Evolutionary conservation across 2,113 vertebrate species (phyloP).

Genomic region (Takifugu bimaculatus): DNA sequence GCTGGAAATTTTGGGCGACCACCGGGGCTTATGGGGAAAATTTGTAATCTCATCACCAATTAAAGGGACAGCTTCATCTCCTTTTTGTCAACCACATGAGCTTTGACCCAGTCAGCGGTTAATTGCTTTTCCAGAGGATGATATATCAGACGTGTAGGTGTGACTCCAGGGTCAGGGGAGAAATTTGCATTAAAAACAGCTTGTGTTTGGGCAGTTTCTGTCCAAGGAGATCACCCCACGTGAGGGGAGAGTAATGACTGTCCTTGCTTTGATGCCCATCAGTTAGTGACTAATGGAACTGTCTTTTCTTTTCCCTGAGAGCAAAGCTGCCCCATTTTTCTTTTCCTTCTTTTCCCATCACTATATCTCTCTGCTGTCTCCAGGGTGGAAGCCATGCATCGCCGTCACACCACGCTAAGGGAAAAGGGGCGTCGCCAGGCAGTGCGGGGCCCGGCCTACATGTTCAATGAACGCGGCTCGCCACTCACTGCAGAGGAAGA

Average conservation of each 20-base stretch:
- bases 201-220: constrained; percentile 11
- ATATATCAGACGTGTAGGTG: constrained; percentile 11
- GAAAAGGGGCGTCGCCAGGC: constrained; percentile 97
- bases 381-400: constrained; percentile 84
- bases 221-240: neutral
- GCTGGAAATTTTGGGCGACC: neutral
- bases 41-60: constrained; percentile 29
- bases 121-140: constrained; percentile 17
- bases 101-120: constrained; percentile 24
- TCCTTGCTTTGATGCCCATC: constrained; percentile 7
- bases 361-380: constrained; percentile 11
- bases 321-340: neutral
- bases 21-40: neutral
- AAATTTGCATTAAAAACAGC: constrained; percentile 1
- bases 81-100: constrained; percentile 21
- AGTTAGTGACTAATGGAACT: constrained; percentile 1
- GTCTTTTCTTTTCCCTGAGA: constrained; percentile 1
- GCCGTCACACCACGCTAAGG: constrained; percentile 88
- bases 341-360: neutral
- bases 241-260: constrained; percentile 3
- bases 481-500: constrained; percentile 90
- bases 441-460: constrained; percentile 91
- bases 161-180: constrained; percentile 8
- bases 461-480: constrained; percentile 95
- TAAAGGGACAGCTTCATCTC: constrained; percentile 32